These are phyloP conservation scores for Siderastrea radians DNA, from an alignment of 92 coral and sea anemone species.

Conservation along the genomic window DNA sequence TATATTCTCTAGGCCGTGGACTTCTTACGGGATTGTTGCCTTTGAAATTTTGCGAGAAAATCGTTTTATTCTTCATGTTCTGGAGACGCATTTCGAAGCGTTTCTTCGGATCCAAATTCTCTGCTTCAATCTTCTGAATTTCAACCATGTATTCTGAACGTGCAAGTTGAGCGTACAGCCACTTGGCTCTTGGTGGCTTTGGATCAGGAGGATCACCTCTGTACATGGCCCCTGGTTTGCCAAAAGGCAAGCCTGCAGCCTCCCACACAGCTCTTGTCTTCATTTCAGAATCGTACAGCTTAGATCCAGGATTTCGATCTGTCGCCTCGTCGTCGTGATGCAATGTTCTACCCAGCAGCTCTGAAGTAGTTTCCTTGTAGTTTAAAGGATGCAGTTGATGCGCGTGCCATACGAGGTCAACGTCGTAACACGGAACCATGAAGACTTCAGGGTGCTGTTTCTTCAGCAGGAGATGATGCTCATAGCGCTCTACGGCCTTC, in stretches of 20 bases:
- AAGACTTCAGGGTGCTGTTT: conserved; percentile 66
- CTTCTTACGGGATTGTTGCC: background rate
- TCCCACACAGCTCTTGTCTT: conserved; percentile 44
- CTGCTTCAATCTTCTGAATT: conserved; percentile 20
- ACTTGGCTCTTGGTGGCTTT: conserved; percentile 27
- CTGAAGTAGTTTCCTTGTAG: conserved; percentile 48
- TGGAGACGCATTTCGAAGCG: conserved; percentile 12
- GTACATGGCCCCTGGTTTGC: conserved; percentile 12
- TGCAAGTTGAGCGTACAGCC: conserved; percentile 35
- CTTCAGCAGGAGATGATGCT: conserved; percentile 63
- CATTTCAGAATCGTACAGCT: conserved; percentile 50
- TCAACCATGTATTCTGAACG: conserved; percentile 16
- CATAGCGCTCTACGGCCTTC: conserved; percentile 68
- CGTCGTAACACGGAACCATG: conserved; percentile 83
- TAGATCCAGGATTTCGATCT: conserved; percentile 70
- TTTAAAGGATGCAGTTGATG: conserved; percentile 76
- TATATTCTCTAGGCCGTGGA: background rate
- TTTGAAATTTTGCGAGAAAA: background rate
- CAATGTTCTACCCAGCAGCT: conserved; percentile 53
- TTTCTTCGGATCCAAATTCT: conserved; percentile 29
- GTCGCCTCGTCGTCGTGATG: conserved; percentile 75
- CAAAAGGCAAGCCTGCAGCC: conserved; percentile 18
- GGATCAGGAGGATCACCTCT: background rate
- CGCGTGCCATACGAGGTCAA: conserved; percentile 84
- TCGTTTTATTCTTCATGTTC: background rate